Percentiles rank a stretch among this genome's conserved stretches.
These are phyloP conservation scores for Drosophila anomalipes DNA, from an alignment of 2,888 invertebrate species.

Conservation along the genomic window DNA sequence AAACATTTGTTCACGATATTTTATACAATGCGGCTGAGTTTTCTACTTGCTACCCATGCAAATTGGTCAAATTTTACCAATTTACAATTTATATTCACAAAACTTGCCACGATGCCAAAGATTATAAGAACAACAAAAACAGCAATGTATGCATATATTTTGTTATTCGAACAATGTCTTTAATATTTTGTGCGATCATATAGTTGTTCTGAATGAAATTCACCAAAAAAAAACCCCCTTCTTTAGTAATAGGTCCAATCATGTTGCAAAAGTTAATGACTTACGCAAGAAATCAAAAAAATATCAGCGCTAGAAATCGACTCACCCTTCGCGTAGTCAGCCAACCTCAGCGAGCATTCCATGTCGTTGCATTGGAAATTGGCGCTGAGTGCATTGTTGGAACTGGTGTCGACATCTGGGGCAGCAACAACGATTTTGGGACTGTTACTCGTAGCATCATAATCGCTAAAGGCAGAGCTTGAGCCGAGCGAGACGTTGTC, in stretches of 20 bases:
- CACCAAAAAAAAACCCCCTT: not conserved
- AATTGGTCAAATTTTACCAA: constrained; percentile 12
- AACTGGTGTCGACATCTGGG: not conserved
- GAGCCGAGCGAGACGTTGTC: constrained; percentile 5
- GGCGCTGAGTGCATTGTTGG: not conserved
- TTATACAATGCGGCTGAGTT: constrained; percentile 40
- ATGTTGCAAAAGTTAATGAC: not conserved
- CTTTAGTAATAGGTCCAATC: not conserved
- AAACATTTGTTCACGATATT: constrained; percentile 47
- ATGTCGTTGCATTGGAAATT: constrained; percentile 5
- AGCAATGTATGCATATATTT: not conserved
- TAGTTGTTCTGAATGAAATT: not conserved
- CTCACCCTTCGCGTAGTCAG: constrained; percentile 13
- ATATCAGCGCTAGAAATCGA: not conserved
- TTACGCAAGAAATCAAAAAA: not conserved
- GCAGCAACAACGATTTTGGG: constrained; percentile 3
- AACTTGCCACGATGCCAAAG: not conserved
- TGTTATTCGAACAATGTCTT: not conserved
- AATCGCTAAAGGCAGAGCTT: not conserved
- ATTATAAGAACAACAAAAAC: not conserved
- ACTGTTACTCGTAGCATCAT: not conserved
- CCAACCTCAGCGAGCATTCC: not conserved
- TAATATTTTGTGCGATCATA: not conserved
- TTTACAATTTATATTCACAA: not conserved
- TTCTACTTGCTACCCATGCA: constrained; percentile 10